Evolutionary conservation across 2,113 vertebrate genomes (phyloP).

Genomic region (Synodontis membranacea): DNA sequence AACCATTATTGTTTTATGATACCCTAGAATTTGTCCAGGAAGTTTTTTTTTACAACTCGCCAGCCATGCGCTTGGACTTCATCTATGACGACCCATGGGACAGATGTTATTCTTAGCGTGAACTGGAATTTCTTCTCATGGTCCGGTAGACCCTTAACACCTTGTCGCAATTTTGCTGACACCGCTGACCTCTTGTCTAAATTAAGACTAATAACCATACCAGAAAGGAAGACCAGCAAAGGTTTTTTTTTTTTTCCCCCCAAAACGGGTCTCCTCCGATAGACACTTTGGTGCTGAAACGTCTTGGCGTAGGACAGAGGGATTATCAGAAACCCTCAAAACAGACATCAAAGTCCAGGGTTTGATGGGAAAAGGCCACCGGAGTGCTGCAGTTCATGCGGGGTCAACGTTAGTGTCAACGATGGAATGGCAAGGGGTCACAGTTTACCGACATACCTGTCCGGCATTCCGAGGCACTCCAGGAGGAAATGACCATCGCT

Average conservation of each 20-base stretch:
- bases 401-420: slow-evolving; percentile 71
- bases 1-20: slow-evolving; percentile 8
- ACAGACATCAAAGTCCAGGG: slow-evolving; percentile 67
- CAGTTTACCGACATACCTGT: slow-evolving; percentile 71
- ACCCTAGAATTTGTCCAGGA: background rate
- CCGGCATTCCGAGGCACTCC: slow-evolving; percentile 60
- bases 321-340: slow-evolving; percentile 64
- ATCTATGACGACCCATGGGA: background rate
- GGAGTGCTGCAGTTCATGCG: slow-evolving; percentile 54
- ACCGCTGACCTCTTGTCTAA: slow-evolving; percentile 52
- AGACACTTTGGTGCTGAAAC: slow-evolving; percentile 47
- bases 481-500: slow-evolving; percentile 71
- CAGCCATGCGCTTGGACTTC: background rate
- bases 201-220: slow-evolving; percentile 56
- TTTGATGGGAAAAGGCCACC: slow-evolving; percentile 67
- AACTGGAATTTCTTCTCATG: slow-evolving; percentile 33
- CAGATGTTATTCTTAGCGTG: background rate
- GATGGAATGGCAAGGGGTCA: slow-evolving; percentile 62
- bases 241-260: slow-evolving; percentile 20
- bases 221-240: slow-evolving; percentile 55
- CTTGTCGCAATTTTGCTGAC: slow-evolving; percentile 7
- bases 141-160: slow-evolving; percentile 39
- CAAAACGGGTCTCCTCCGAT: slow-evolving; percentile 34
- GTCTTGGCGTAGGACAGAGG: slow-evolving; percentile 44
- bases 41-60: background rate